phyloP scores from a whole-genome alignment of 2,888 invertebrate species.

The Diploptera punctata region DNA sequence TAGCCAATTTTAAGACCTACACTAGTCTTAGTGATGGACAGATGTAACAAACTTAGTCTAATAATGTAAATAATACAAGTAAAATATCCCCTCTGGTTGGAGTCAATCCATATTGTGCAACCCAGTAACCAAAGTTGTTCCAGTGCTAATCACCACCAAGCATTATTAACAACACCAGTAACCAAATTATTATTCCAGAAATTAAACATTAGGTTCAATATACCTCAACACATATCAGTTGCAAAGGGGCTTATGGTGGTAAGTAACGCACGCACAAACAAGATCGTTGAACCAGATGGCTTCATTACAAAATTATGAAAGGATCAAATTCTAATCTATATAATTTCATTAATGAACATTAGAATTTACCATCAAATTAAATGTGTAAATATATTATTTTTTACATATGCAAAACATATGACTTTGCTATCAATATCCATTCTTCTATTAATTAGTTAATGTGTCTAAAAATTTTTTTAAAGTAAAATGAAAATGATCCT shows the following conservation, averaged over 20 bases:
- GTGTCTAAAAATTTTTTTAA: no score
- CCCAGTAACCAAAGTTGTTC: slow-evolving; percentile 13
- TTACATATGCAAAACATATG: not conserved
- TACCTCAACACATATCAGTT: not conserved
- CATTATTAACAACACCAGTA: not conserved
- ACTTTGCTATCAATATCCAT: not conserved
- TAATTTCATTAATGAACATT: no score
- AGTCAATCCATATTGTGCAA: slow-evolving; percentile 28
- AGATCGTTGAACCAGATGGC: slow-evolving; percentile 24
- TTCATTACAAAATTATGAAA: slow-evolving; percentile 22
- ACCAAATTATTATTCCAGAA: no score
- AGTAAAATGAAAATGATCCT: slow-evolving; percentile 4
- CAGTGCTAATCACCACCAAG: not conserved
- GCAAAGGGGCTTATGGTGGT: slow-evolving; percentile 37
- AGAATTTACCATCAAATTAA: no score
- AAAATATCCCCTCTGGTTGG: slow-evolving; percentile 25
- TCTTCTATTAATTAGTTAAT: no score
- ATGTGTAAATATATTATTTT: not conserved
- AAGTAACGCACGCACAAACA: slow-evolving; percentile 28
- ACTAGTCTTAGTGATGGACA: no score
- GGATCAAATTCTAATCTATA: slow-evolving; percentile 11
- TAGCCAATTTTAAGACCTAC: no score
- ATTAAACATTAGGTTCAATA: not conserved
- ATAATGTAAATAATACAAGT: no score
- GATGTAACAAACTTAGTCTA: no score